A percentile compares a stretch with the other conserved stretches of the same genome.
phyloP scores from a whole-genome alignment of 2,113 vertebrate genomes.

The Leucoraja erinaceus region DNA sequence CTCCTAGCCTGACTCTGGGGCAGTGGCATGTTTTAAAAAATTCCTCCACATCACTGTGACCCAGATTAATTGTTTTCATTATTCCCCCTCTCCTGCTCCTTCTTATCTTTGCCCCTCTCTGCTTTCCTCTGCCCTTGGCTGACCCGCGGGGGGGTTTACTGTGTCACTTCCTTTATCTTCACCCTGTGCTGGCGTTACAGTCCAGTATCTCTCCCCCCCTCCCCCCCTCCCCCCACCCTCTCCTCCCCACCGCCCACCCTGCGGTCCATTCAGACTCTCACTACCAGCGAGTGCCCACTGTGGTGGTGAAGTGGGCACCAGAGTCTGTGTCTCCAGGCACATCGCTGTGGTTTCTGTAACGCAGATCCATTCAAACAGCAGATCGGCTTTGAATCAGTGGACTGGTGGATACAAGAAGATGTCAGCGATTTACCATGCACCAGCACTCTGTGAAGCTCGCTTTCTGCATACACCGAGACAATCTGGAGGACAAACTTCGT shows the following conservation, averaged over 20 bases:
- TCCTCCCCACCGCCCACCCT: slow-evolving; percentile 35
- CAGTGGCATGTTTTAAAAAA: slow-evolving; percentile 49
- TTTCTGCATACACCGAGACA: background rate
- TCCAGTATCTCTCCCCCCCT: too few relatives aligned
- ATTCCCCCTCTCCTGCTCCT: background rate
- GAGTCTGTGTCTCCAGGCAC: slow-evolving; percentile 48
- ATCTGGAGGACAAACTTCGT: slow-evolving; percentile 47
- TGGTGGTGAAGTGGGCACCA: slow-evolving; percentile 41
- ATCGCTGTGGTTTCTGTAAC: slow-evolving; percentile 55
- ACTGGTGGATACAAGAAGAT: slow-evolving; percentile 57
- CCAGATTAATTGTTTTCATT: slow-evolving; percentile 37
- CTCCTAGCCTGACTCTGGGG: slow-evolving; percentile 43
- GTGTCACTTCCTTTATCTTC: slow-evolving; percentile 60
- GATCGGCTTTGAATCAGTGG: slow-evolving; percentile 66
- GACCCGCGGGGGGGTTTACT: slow-evolving; percentile 48
- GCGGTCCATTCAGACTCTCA: slow-evolving; percentile 48
- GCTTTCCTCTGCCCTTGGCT: slow-evolving; percentile 43
- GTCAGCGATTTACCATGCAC: slow-evolving; percentile 40
- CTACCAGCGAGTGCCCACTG: slow-evolving; percentile 43
- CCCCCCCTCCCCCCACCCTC: too few relatives aligned
- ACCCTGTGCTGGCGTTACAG: slow-evolving; percentile 44
- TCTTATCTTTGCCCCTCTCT: slow-evolving; percentile 15
- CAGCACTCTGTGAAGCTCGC: too few relatives aligned
- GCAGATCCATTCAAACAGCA: slow-evolving; percentile 62
- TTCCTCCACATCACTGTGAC: slow-evolving; percentile 51